Evolutionary conservation across 2,113 vertebrate species (phyloP), one percentile per base, ranked within the genome.

Genomic region (Upupa epops): DNA sequence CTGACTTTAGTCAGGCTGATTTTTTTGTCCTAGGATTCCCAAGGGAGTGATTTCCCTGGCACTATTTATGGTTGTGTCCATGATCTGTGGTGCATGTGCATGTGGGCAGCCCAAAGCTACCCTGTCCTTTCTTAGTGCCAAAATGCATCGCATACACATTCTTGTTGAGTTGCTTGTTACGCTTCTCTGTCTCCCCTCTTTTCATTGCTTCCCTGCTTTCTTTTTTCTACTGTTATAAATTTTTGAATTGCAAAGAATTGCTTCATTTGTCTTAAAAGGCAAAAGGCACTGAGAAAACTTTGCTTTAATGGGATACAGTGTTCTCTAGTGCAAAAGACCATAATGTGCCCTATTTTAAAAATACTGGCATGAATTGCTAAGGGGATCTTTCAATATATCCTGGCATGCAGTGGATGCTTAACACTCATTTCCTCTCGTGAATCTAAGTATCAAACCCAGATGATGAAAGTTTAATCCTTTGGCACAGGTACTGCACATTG

Each of bases 401-500:
- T 93, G 94, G 89, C 93, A 93, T 65, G 82, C 45, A 74, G 68
- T 84, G 75, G 78, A 85, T 68, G 83, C 79, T 93, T 94, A 93
- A 72, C 78, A 77, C 92, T 94, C 45, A 72, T 91, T 96, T 96
- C 87, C 89, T 93, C 72, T 91, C 21, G 2, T 81, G 89, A 92
- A 49, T 83, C 46, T 51, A 65, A 81, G 64, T 72, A 92, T 95
- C 91, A 93, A 91, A 88, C 78, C 84, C 89, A 92, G 85, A 96
- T 79, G 94, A 93, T 84, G 92, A 91, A 91, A 95, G 58, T 91
- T 94, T 93, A 96, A 94, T 95, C 92, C 82, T 91, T 88, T 95
- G 96, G 95, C 94, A 92, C 73, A 91, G 85, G 92, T 91, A 83
- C 78, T 72, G 66, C 36, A 55, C 32, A 28, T 70, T 82, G 77